Evolutionary conservation across 2,113 vertebrate genomes (phyloP), one percentile per base, ranked within the genome.

Genomic region (Rhynchomys soricoides): DNA sequence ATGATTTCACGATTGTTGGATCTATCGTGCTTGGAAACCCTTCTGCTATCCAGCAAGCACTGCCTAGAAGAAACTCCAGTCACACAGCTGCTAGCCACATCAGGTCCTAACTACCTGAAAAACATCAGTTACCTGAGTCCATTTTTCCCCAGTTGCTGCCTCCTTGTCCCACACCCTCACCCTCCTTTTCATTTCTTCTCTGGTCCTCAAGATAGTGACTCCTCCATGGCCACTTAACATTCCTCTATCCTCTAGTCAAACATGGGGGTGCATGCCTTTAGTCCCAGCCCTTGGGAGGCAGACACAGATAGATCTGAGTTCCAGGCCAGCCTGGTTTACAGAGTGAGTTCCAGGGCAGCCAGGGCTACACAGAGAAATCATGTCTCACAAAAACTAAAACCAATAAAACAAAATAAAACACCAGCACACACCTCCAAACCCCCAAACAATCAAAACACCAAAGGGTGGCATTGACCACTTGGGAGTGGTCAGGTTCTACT

Each of bases 1-100:
- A 92, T 94, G 83, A 96, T 95, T 95, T 97, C 90, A 96, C 86
- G 96, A 92, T 96, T 93, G 90, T 93, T 97, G 74, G 40, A 68
- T 52, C 19, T 57, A 50, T 96, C 87, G 62, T 85, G 81, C 90
- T 90, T 70, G 40, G 86, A 96, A 97, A 91, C 90, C 62, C 55
- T 94, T 97, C 86, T 82, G 66, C 74, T 93, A 34, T 29, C 57
- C 86, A 16, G 73, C 48, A 43, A 82, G 86, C 82, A 71, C 19
- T 15, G 88, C 24, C 74, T 45, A 94, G 91, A 48, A 37, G 86
- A 55, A 91, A 78, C 66, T 55, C 48, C 31, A 31, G 78, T 43
- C 26, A 55, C 70, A 34, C 0, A 64, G 87, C 59, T 13, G 0
- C 83, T 52, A 68, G 55, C 40, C 50, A 64, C 13, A 50, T 50